Base-by-base conservation (phyloP, 2,888 invertebrate species). In the Shargacucullia verbasci region DNA sequence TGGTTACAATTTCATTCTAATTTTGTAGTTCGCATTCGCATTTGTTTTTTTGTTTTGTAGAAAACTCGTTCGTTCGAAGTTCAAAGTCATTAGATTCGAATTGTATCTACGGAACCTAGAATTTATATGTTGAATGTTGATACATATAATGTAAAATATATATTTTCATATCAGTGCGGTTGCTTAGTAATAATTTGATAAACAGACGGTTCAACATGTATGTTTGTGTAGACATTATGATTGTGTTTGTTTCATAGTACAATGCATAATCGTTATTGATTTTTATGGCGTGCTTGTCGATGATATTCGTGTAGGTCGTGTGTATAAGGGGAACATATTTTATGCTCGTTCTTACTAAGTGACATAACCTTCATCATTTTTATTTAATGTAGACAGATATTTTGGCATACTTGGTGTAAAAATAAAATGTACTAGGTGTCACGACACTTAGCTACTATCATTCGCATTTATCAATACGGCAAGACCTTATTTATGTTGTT, bases 261-360 rank as follows among this genome's bases (percentile, higher is more conserved):
- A 60, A 70, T 73, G 68, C 74, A 62, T 76, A 76, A 69, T 71
- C 64, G 67, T 74, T 78, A 80, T 81, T 80, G 79, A 82, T 82
- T 80, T 79, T 59, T 70, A 71, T 84, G 60, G 78, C 84, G 81
- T 85, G 84, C 82, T 76, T 64, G 74, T 78, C 68, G 72, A 81
- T 73, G 69, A 75, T 82, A 74, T 79, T 78, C 71, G 74, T 73
- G 80, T 82, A 76, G 69, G 72, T 74, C 72, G 64, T 79, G 74
- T 74, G 65, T 69, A 72, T 54, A 62, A 40, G 50, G 45, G 61
- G 63, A 59, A 59, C 43, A 48, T 53, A 33, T 55, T 44, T 37
- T 64, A 59, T 62, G 62, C 60, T 64, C 43, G 49, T 70, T 70
- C 55, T 57, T 29, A 29, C 61, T 68, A 69, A 33, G 33, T 76